These are phyloP conservation scores for Ditylenchus dipsaci DNA, from an alignment of 1,140 invertebrate genomes.

Conservation along the genomic window DNA sequence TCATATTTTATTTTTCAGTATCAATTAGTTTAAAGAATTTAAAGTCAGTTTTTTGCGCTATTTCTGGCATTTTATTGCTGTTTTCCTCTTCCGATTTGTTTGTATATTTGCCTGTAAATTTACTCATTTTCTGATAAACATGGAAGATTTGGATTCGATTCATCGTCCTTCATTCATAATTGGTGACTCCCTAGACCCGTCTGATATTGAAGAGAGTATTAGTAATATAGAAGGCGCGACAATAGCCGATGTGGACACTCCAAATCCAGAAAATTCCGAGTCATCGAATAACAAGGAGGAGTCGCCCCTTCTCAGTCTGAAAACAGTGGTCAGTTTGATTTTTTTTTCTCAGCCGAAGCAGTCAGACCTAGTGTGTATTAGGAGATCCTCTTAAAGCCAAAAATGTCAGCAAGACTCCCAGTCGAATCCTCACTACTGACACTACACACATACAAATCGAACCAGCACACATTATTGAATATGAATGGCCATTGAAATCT, in stretches of 20 bases:
- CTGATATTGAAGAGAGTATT: neutral
- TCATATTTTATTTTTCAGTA: too few relatives aligned
- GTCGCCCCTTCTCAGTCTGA: constrained; percentile 1
- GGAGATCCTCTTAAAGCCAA: neutral
- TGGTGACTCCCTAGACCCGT: neutral
- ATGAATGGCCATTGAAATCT: constrained; percentile 36
- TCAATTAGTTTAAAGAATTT: too few relatives aligned
- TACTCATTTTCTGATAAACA: neutral
- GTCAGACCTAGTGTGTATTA: neutral
- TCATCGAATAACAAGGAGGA: constrained; percentile 1
- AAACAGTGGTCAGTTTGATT: neutral
- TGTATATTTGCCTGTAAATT: too few relatives aligned
- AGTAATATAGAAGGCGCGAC: neutral
- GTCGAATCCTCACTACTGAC: constrained; percentile 4
- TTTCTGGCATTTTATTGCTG: too few relatives aligned
- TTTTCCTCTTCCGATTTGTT: too few relatives aligned
- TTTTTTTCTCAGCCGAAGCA: neutral
- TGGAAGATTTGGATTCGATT: neutral
- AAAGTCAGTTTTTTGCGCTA: too few relatives aligned
- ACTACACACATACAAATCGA: constrained; percentile 21
- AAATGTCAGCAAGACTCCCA: constrained; percentile 9
- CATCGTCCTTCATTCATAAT: neutral
- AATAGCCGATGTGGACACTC: neutral
- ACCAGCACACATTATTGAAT: constrained; percentile 34
- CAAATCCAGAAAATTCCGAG: neutral